phyloP scores from a whole-genome alignment of 2,797 vertebrate genomes.

The Hydrophis major region DNA sequence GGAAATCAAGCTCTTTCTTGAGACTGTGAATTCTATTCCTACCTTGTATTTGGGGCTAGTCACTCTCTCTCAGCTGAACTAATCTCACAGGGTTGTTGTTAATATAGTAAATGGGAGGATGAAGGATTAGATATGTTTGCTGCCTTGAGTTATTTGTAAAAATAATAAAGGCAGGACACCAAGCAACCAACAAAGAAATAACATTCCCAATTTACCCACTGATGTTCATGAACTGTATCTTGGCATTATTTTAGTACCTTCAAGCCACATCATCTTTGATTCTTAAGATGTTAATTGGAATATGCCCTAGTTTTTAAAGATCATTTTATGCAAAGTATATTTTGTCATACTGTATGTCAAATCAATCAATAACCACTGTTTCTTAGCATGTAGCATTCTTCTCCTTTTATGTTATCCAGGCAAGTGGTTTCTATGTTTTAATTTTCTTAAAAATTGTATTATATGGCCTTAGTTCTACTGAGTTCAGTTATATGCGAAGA shows the following conservation, averaged over 20 bases:
- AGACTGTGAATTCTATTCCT: neutral
- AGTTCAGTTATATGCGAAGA: neutral
- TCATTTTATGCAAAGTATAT: neutral
- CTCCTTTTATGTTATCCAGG: neutral
- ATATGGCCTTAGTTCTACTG: neutral
- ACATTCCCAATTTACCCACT: neutral
- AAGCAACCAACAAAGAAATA: neutral
- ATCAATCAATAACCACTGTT: neutral
- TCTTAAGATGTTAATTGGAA: neutral
- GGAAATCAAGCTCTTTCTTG: neutral
- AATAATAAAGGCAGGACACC: neutral
- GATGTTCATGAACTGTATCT: neutral
- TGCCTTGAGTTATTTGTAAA: neutral
- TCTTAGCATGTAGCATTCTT: neutral
- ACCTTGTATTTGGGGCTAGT: neutral
- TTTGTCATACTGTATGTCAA: neutral
- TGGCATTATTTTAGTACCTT: neutral
- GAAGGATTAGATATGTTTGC: neutral
- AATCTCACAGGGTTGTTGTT: neutral
- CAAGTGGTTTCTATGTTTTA: neutral
- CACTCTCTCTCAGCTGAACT: neutral
- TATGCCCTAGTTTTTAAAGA: neutral
- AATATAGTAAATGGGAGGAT: neutral
- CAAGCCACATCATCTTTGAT: neutral
- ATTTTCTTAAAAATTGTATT: neutral